Evolutionary conservation across 37 sponge, comb jelly and placozoan species (phyloP), one percentile per base, ranked within the genome.

Genomic region (Halichondria panicea): DNA sequence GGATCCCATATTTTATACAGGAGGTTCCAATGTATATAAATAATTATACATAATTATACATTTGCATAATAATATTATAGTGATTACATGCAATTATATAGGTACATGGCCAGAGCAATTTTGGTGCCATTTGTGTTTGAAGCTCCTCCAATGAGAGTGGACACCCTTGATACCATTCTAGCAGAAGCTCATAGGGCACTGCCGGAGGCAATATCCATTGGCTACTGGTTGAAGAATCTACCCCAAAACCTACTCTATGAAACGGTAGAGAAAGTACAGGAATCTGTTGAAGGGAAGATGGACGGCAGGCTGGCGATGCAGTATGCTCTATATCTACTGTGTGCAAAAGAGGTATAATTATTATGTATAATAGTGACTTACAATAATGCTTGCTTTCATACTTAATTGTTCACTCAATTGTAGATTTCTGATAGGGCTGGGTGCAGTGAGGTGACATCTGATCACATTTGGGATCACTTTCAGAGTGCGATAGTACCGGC

Each of bases 41-140:
- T 58, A n/a, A 58, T 58, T n/a, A 8, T n/a, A 8, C 8, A 21
- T 58, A 27, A 25, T n/a, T 12, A 7, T 7, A 58, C n/a, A 8
- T 25, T 58, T 18, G 11, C 52, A 48, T 48, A 18, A 48, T 48
- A 48, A 15, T 48, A 11, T 15, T 48, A 18, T 48, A 18, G 13
- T 48, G 52, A 48, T 48, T 48, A 48, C 19, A 48, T 48, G 52
- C 52, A 48, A 7, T 58, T 42, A 42, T 66, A 58, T 30, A 73
- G 74, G 60, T 73, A 56, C 28, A 59, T 73, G 1, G 58, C 60
- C 59, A 36, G 74, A 58, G 60, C 44, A 1, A n/a, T 73, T 19
- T 43, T 73, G 42, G 28, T 59, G 15, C 74, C 74, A 2, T 73
- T 73, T 40, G 41, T 36, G 1, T 2, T 25, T 56, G 74, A 55